Conservation (phyloP, 2,113 vertebrate species). For the Miniopterus natalensis region DNA sequence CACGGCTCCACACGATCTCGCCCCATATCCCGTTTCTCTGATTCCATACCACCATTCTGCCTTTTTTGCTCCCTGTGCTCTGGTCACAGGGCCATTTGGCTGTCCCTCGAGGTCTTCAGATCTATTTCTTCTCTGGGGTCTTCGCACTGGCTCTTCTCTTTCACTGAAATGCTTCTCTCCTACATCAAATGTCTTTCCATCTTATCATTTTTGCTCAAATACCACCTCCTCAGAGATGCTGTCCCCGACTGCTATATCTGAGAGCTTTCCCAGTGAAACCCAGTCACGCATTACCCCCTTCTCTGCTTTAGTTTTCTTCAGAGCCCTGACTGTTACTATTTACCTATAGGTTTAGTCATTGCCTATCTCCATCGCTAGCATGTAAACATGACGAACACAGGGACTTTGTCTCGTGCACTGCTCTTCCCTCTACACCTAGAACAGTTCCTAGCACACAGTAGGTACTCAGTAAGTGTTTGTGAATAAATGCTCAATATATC, state of each 20-base stretch:
- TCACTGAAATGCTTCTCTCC: background rate
- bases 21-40: background rate
- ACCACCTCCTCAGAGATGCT: background rate
- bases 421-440: background rate
- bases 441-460: background rate
- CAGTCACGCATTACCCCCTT: background rate
- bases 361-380: background rate
- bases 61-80: background rate
- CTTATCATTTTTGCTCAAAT: background rate
- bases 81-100: background rate
- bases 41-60: background rate
- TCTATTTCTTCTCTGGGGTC: background rate
- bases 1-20: accelerated
- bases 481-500: background rate
- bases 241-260: background rate
- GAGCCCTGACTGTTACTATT: background rate
- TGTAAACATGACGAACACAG: background rate
- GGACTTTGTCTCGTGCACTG: background rate
- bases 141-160: background rate
- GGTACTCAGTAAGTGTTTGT: background rate
- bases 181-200: background rate
- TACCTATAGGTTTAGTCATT: background rate
- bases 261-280: background rate
- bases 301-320: background rate
- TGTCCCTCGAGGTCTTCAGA: background rate